Evolutionary conservation across 2,888 invertebrate species (phyloP), one percentile per base, ranked within the genome.

Genomic region (Lasioglossum marginatum): DNA sequence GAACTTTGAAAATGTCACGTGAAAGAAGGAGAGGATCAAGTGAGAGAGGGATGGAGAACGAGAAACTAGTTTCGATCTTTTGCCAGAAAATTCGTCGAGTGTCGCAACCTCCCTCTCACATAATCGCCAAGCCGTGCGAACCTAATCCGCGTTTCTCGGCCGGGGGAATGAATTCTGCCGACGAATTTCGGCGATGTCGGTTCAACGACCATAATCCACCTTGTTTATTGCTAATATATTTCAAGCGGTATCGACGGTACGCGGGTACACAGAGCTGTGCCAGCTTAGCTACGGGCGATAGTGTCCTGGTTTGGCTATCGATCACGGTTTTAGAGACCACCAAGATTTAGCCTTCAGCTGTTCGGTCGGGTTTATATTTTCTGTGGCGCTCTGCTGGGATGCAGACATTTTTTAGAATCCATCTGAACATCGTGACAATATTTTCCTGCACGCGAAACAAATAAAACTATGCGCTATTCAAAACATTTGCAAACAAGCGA

Each of bases 21-120:
- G 14, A 60, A 14, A 14, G n/a, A 14, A 27, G 60, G 52, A 52
- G 52, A 52, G 52, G 10, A 52, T 52, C 10, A 8, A 27, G 5
- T 0, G 60, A 14, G 12, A 14, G 12, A 14, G 60, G 4, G 23
- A 60, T 57, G 79, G 88, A 88, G 88, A 89, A 89, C 88, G 88
- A 85, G 83, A 74, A 76, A 85, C 85, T 89, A 68, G 89, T 82
- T 90, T 74, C 80, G 73, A 52, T 77, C 70, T 27, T 73, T 71
- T 85, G 86, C 88, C 85, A 91, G 91, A 90, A 90, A 91, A 90
- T 91, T 91, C 78, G 80, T 76, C 68, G 81, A 12, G 81, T 89
- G 86, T 88, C 82, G 91, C 91, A 89, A 89, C 78, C 68, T 79
- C 78, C 27, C 75, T 83, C 78, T 90, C 87, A 79, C 83, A 91